Base-by-base conservation (phyloP, 1,140 invertebrate genomes). In the Lepidurus couesii region DNA sequence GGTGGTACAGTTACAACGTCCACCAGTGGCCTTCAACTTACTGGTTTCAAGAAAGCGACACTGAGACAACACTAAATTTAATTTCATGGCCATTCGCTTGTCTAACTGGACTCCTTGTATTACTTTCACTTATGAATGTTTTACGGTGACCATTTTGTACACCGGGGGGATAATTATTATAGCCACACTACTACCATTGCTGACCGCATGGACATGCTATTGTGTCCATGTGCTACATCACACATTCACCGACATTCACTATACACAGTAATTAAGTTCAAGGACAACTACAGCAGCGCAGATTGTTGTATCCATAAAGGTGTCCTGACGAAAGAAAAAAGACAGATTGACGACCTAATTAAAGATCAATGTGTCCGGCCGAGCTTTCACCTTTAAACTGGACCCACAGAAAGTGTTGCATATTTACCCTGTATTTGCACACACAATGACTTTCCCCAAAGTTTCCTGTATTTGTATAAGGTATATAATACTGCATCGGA, bases 11-110 rank as follows among this genome's bases (percentile, higher is more conserved):
- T n/a, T 65, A 7, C n/a, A 11, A 7, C 53, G 7, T 65, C 21
- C 53, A 65, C 53, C 53, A 7, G 53, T 65, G 53, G 53, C 53
- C 53, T 65, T 65, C 53, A 65, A 65, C 53, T 65, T 16, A 65
- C 53, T 13, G 21, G 53, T 16, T 11, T 13, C 9, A 16, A 16
- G 21, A 65, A 65, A 65, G 53, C 10, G n/a, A 13, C 13, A 16
- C 53, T 34, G 34, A 34, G 34, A 34, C 3, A 34, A 47, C 7
- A 11, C 13, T 65, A 65, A 7, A 7, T 65, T 65, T 21, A 65
- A 13, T 65, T 65, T 65, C 53, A n/a, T 65, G 53, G 21, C 53
- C 13, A 65, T 65, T n/a, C 8, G 8, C n/a, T 65, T 65, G 21
- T 21, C 53, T 65, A 65, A 0, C 53, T 21, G 53, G 21, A 21